Evolutionary conservation across 2,113 vertebrate genomes (phyloP).

Genomic region (Coryphaenoides rupestris): DNA sequence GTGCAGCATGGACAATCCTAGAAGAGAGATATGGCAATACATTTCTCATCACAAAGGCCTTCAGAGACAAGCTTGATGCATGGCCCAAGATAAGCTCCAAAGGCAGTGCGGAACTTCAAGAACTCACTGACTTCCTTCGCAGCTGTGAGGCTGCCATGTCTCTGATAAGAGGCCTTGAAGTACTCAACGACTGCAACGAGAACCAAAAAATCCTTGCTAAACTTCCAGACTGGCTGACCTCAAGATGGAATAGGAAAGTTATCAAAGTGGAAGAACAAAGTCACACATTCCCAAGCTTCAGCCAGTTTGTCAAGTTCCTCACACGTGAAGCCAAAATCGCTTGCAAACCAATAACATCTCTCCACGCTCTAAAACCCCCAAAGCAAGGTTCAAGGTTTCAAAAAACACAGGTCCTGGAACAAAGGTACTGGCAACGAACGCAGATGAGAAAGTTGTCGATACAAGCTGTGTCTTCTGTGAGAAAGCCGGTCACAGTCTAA

Average conservation of each 20-base stretch:
- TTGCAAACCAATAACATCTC: constrained; percentile 38
- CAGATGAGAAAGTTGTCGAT: background rate
- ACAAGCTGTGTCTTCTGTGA: constrained; percentile 18
- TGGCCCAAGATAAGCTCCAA: too few relatives aligned
- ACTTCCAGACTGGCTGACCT: constrained; percentile 26
- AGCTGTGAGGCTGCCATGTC: too few relatives aligned
- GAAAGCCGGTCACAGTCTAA: constrained; percentile 13
- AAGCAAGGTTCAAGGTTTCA: constrained; percentile 7
- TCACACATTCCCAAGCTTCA: constrained; percentile 32
- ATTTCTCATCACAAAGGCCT: constrained; percentile 32
- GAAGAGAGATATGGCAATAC: constrained; percentile 31
- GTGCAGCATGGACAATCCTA: constrained; percentile 20
- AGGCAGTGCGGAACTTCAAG: too few relatives aligned
- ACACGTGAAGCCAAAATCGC: constrained; percentile 23
- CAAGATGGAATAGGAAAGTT: constrained; percentile 32
- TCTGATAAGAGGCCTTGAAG: too few relatives aligned
- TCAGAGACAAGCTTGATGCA: constrained; percentile 19
- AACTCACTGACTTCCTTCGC: too few relatives aligned
- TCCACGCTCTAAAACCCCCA: constrained; percentile 31
- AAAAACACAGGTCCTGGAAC: constrained; percentile 9
- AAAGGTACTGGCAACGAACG: constrained; percentile 17
- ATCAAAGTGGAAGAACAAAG: constrained; percentile 29
- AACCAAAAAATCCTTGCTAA: constrained; percentile 26
- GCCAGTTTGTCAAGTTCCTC: constrained; percentile 40
- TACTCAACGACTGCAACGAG: constrained; percentile 31